Evolutionary conservation across 2,888 invertebrate species (phyloP).

Genomic region (Cheilosia scutellata): DNA sequence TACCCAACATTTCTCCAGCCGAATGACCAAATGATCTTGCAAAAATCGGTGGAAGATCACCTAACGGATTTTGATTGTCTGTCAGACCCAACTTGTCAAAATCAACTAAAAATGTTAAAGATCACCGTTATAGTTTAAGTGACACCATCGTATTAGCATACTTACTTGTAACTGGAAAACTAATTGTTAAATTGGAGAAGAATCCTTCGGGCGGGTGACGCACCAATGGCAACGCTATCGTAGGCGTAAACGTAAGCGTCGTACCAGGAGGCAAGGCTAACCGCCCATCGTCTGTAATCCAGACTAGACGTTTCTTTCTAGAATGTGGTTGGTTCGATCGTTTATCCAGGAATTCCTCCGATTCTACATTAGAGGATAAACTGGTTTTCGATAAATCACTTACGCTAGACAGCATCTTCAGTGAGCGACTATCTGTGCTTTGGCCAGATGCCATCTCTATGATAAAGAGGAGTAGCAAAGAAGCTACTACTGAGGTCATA

Average conservation of each 20-base stretch:
- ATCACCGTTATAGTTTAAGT: not conserved
- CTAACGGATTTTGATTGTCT: conserved; percentile 95
- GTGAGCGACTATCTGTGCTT: conserved; percentile 32
- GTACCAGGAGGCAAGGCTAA: conserved; percentile 94
- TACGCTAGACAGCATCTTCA: conserved; percentile 6
- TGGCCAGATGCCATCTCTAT: conserved; percentile 52
- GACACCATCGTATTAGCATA: conserved; percentile 76
- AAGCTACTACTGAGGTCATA: conserved; percentile 54
- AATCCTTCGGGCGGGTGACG: conserved; percentile 94
- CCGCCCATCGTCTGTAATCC: conserved; percentile 94
- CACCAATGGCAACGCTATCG: conserved; percentile 92
- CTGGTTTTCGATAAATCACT: conserved; percentile 39
- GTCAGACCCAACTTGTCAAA: conserved; percentile 93
- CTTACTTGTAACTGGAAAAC: conserved; percentile 94
- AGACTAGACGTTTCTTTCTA: conserved; percentile 91
- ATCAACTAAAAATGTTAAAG: conserved; percentile 87
- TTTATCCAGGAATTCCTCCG: conserved; percentile 77
- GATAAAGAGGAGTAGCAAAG: conserved; percentile 44
- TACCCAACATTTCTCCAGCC: conserved; percentile 87
- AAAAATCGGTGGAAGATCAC: conserved; percentile 90
- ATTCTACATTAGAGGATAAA: conserved; percentile 59
- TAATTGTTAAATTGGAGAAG: conserved; percentile 92
- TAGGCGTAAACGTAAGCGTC: conserved; percentile 91
- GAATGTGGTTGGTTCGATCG: conserved; percentile 86
- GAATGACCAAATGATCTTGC: conserved; percentile 91